These are phyloP conservation scores for Cosmia pyralina DNA, from an alignment of 2,888 invertebrate genomes.

Conservation along the genomic window DNA sequence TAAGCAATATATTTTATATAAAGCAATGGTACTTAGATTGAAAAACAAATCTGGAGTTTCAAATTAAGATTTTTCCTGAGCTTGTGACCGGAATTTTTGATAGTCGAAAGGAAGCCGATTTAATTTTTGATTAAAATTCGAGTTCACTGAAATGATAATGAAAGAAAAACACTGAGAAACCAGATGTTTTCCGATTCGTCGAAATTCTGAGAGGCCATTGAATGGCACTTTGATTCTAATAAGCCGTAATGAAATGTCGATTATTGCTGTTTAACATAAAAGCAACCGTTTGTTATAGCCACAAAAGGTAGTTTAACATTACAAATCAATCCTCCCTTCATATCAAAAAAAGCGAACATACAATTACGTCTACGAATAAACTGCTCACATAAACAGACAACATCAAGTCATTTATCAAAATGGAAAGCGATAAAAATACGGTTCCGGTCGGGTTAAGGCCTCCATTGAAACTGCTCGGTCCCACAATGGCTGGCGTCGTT, in stretches of 20 bases:
- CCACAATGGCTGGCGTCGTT: constrained; percentile 61
- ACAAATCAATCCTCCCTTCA: constrained; percentile 6
- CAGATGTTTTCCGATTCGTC: constrained; percentile 29
- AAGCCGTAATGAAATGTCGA: background rate
- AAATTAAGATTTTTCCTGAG: constrained; percentile 34
- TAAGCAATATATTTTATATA: constrained; percentile 11
- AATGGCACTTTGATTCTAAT: background rate
- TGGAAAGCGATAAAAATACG: constrained; percentile 66
- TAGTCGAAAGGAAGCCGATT: constrained; percentile 33
- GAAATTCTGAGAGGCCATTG: background rate
- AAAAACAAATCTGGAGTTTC: constrained; percentile 38
- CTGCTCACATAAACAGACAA: constrained; percentile 47
- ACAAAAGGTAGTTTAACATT: background rate
- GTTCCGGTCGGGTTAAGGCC: constrained; percentile 54
- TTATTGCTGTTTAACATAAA: background rate
- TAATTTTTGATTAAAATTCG: constrained; percentile 49
- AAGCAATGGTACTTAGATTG: constrained; percentile 22
- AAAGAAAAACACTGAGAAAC: constrained; percentile 29
- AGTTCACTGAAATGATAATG: constrained; percentile 48
- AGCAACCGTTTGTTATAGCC: background rate
- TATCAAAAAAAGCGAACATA: constrained; percentile 37
- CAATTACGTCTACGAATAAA: constrained; percentile 36
- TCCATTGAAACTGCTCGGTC: constrained; percentile 54
- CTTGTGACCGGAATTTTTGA: constrained; percentile 43
- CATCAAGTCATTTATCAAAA: constrained; percentile 68